A percentile compares a stretch with the other conserved stretches of the same genome.
Conservation (phyloP, 2,113 vertebrate species). For the Psilopsiagon aurifrons region DNA sequence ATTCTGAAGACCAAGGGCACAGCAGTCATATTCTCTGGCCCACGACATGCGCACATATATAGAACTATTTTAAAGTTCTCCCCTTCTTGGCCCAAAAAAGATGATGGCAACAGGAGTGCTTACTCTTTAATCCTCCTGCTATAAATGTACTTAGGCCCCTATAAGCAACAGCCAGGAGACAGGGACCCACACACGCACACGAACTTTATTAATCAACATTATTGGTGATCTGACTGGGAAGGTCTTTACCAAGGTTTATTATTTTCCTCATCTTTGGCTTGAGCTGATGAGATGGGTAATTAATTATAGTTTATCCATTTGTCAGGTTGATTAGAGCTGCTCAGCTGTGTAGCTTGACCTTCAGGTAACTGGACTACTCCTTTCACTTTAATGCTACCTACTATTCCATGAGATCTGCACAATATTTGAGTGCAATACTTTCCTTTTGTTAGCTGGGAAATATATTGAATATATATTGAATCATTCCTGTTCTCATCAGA, state of each 20-base stretch:
- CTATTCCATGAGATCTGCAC: neutral
- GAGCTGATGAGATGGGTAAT: constrained; percentile 11
- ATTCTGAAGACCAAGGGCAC: neutral
- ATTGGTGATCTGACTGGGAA: neutral
- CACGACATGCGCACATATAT: neutral
- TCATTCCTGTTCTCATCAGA: neutral
- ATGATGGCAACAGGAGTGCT: neutral
- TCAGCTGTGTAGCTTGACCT: constrained; percentile 16
- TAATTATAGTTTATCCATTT: constrained; percentile 55
- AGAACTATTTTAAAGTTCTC: neutral
- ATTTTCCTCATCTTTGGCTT: constrained; percentile 30
- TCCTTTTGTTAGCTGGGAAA: neutral
- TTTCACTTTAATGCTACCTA: neutral
- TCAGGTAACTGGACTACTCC: neutral
- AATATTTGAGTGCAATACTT: neutral
- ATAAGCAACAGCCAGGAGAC: neutral
- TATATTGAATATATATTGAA: neutral
- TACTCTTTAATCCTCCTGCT: neutral
- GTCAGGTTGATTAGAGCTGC: constrained; percentile 39
- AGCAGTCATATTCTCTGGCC: neutral
- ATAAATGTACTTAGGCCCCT: neutral
- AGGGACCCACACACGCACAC: neutral
- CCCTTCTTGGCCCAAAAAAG: neutral
- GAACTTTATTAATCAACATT: neutral
- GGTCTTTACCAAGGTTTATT: constrained; percentile 36